Evolutionary conservation across 2,888 invertebrate genomes (phyloP).

Genomic region (Diploptera punctata): DNA sequence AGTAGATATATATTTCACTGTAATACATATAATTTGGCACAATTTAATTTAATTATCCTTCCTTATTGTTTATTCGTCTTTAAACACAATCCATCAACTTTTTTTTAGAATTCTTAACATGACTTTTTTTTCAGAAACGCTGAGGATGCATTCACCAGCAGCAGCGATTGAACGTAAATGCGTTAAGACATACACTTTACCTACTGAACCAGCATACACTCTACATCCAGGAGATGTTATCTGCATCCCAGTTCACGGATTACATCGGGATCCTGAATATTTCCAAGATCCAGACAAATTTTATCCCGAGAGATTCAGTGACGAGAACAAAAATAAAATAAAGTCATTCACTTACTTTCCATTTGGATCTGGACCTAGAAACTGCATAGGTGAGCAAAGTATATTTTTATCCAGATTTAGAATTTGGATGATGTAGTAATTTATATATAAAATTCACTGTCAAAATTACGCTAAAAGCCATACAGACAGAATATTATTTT

Average conservation of each 20-base stretch:
- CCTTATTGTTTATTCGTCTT: too few relatives aligned
- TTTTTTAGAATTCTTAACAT: too few relatives aligned
- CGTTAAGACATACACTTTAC: conserved; percentile 56
- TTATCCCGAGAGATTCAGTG: too few relatives aligned
- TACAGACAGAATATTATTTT: too few relatives aligned
- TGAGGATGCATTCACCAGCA: conserved; percentile 61
- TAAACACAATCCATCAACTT: too few relatives aligned
- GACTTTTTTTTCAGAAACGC: conserved; percentile 54
- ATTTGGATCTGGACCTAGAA: neutral
- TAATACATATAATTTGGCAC: too few relatives aligned
- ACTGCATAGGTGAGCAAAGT: conserved; percentile 23
- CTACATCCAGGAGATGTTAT: conserved; percentile 15
- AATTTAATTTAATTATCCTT: too few relatives aligned
- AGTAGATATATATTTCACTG: too few relatives aligned
- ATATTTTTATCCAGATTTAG: too few relatives aligned
- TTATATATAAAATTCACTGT: too few relatives aligned
- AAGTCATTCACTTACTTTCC: neutral
- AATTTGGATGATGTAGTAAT: too few relatives aligned
- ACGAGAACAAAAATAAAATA: conserved; percentile 19
- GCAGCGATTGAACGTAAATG: conserved; percentile 59
- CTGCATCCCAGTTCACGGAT: conserved; percentile 46
- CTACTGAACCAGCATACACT: neutral
- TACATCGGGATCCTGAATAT: conserved; percentile 18
- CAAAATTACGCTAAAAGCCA: too few relatives aligned
- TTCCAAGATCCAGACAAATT: conserved; percentile 49